phyloP scores from a whole-genome alignment of 2,113 vertebrate genomes.

The Empidonax alnorum region DNA sequence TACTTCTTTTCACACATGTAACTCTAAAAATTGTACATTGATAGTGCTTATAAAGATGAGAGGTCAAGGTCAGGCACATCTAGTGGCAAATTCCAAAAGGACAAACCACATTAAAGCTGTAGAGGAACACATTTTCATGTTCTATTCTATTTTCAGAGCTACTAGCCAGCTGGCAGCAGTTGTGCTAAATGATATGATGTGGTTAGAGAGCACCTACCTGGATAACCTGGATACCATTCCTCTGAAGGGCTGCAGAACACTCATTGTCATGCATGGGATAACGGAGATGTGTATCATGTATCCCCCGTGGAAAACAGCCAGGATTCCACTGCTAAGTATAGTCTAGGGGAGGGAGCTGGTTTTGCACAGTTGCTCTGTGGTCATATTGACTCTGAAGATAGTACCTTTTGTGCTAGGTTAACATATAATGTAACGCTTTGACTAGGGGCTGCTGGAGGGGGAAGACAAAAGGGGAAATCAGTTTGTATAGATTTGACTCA shows the following conservation, averaged over 20 bases:
- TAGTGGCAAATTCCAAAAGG: background rate
- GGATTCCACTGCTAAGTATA: slow-evolving; percentile 68
- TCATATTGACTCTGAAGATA: background rate
- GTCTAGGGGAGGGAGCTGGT: background rate
- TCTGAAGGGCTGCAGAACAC: background rate
- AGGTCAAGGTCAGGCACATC: background rate
- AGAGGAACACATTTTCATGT: background rate
- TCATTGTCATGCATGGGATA: slow-evolving; percentile 58
- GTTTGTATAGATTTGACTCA: background rate
- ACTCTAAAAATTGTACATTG: background rate
- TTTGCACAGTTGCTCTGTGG: slow-evolving; percentile 35
- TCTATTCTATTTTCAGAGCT: background rate
- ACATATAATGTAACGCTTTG: background rate
- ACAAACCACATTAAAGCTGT: background rate
- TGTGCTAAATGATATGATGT: background rate
- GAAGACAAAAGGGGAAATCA: background rate
- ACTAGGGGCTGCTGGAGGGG: background rate
- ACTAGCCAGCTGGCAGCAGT: background rate
- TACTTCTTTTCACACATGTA: background rate
- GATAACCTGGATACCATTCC: slow-evolving; percentile 38
- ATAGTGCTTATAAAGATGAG: background rate
- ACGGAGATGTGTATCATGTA: slow-evolving; percentile 2
- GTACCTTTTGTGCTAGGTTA: background rate
- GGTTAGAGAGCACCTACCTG: slow-evolving; percentile 34
- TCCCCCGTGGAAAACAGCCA: slow-evolving; percentile 6